Percentiles rank a stretch among this genome's conserved stretches.
Conservation (phyloP, 1,140 invertebrate genomes). For the Euura saliciscinereae region DNA sequence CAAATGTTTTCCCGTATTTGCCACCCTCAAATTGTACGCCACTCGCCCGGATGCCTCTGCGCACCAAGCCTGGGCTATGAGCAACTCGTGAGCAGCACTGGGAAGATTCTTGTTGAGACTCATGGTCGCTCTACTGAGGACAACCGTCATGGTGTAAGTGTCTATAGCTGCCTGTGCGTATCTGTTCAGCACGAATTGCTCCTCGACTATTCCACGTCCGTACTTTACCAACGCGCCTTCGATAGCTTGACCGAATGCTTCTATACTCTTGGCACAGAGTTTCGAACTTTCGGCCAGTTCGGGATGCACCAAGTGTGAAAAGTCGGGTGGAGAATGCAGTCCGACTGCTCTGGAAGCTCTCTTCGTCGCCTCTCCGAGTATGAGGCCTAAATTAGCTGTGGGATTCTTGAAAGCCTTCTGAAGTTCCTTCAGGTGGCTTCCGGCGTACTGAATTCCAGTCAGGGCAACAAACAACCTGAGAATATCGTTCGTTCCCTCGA, state of each 20-base stretch:
- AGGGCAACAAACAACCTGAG: slow-evolving; percentile 96
- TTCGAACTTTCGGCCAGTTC: slow-evolving; percentile 70
- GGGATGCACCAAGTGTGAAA: slow-evolving; percentile 68
- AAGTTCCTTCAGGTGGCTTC: slow-evolving; percentile 83
- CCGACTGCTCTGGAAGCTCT: slow-evolving; percentile 82
- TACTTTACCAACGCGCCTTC: slow-evolving; percentile 88
- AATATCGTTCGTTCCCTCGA: slow-evolving; percentile 99
- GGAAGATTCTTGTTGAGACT: slow-evolving; percentile 72
- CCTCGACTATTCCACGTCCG: slow-evolving; percentile 85
- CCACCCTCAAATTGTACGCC: slow-evolving; percentile 69
- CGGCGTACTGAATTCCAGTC: slow-evolving; percentile 90
- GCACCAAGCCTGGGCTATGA: slow-evolving; percentile 81
- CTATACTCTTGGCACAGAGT: slow-evolving; percentile 72
- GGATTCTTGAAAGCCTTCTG: slow-evolving; percentile 90
- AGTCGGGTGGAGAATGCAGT: slow-evolving; percentile 64
- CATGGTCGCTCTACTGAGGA: slow-evolving; percentile 82
- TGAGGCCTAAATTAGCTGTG: slow-evolving; percentile 81
- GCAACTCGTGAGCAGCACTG: slow-evolving; percentile 77
- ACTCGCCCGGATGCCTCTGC: slow-evolving; percentile 77
- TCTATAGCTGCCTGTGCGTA: slow-evolving; percentile 92
- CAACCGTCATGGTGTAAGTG: slow-evolving; percentile 85
- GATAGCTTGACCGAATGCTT: slow-evolving; percentile 82
- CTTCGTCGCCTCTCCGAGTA: slow-evolving; percentile 86
- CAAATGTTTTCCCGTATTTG: slow-evolving; percentile 64
- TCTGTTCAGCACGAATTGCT: slow-evolving; percentile 92